Evolutionary conservation across 1,140 invertebrate genomes (phyloP), one percentile per base, ranked within the genome.

Genomic region (Triops longicaudatus): DNA sequence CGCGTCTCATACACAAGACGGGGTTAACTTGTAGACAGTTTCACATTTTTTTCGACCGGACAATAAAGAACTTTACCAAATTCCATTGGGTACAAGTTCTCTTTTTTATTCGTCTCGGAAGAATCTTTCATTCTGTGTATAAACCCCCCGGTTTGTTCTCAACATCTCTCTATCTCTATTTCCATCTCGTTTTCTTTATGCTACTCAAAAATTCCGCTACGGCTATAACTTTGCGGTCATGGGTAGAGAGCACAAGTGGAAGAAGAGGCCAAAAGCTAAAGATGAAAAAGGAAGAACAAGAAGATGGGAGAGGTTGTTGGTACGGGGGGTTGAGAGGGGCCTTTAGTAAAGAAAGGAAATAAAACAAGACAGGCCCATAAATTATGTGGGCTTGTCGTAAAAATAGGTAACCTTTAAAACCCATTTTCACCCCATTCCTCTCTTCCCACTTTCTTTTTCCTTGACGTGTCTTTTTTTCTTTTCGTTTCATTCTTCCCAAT

Each of bases 331-430:
- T 17, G 50, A 63, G 22, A 14, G 50, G 50, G 50, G 50, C 50
- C 50, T 37, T 37, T 37, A 22, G 22, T 17, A 22, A 63, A 17
- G 22, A 63, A 63, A 22, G 50, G 50, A 63, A 63, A 63, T 63
- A 63, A 63, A 63, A 63, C 17, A 63, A 63, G 50, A 63, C 50
- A 63, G 50, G 50, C 50, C 17, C 50, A 63, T 63, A 63, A 63
- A 63, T 63, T 63, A 63, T 63, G 50, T 63, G 50, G 50, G 50
- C 50, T 63, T 7, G 14, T 63, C 50, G 50, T 63, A 63, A 63
- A 63, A 63, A 63, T 63, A 63, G 50, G 50, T 63, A 63, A 63
- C 50, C 50, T 63, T 63, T 63, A 63, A 63, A 63, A 63, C 50
- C 31, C 50, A 63, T 63, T 63, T 63, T 63, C 50, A 63, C 50